phyloP scores from a whole-genome alignment of 2,797 vertebrate species.

The Lutjanus campechanus region DNA sequence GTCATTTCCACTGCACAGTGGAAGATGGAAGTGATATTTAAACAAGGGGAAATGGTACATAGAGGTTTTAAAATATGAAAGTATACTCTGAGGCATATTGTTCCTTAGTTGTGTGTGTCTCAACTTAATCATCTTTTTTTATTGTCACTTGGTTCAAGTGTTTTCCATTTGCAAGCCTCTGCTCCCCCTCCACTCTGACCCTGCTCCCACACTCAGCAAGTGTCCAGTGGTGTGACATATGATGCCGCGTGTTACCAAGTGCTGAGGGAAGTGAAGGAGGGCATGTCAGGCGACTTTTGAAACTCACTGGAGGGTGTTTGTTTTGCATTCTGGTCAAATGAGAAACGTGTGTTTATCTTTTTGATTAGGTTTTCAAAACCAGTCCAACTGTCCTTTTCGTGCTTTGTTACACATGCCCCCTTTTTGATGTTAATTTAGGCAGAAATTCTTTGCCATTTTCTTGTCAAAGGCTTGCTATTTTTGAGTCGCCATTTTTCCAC shows the following conservation, averaged over 20 bases:
- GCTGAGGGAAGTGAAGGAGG: conserved; percentile 16
- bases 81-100: neutral
- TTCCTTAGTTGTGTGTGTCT: neutral
- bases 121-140: neutral
- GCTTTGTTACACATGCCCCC: neutral
- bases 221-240: conserved; percentile 6
- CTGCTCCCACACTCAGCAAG: neutral
- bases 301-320: conserved; percentile 5
- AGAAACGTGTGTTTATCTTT: conserved; percentile 11
- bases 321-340: conserved; percentile 23
- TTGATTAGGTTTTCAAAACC: conserved; percentile 9
- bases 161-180: conserved; percentile 2
- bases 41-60: neutral
- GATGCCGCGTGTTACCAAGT: neutral
- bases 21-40: neutral
- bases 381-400: neutral
- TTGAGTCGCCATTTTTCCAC: neutral
- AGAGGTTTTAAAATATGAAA: conserved; percentile 10
- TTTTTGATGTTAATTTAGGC: neutral
- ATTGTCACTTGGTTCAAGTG: neutral
- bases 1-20: neutral
- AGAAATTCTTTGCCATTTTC: neutral
- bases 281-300: conserved; percentile 9
- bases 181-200: neutral
- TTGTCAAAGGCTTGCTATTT: conserved; percentile 8